Base-by-base conservation (phyloP, 1,140 invertebrate species). In the Tetraneura akinire region DNA sequence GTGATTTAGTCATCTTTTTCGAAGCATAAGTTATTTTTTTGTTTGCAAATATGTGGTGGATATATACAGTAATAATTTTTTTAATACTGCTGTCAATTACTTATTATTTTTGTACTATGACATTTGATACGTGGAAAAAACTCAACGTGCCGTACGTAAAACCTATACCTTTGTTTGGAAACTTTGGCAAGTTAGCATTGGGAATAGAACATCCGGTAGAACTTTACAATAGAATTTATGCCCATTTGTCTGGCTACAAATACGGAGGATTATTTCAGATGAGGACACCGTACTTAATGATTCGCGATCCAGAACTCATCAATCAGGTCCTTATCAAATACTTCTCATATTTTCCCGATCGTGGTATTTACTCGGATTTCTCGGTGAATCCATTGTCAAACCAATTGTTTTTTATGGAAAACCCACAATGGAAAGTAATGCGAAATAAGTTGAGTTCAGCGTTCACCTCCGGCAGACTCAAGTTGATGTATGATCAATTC, bases 391-490 rank as follows among this genome's bases (percentile, higher is more conserved):
- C 87, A 3, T 62, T 91, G 0, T 86, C 86, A n/a, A 86, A 87
- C 8, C 87, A 89, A 81, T 82, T 91, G 45, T 87, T 90, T 81
- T 85, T 85, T 1, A 81, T 88, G n/a, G 82, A 82, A 18, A 86
- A 85, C 0, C 84, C 87, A 21, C 82, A 86, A 81, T 91, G 89
- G 90, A 86, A 85, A 51, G 84, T 83, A 51, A 74, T 90, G 0
- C 84, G 89, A 37, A 82, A 84, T 0, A 88, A 88, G 78, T 78
- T 91, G 5, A 87, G 87, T 0, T 89, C 89, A 0, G 86, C 87
- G 6, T 90, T 91, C 81, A 88, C 88, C 1, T 86, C 89, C 0
- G 87, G 86, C 6, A 90, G 89, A 83, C 83, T 90, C 13, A 90
- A 89, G 82, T 83, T 82, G 0, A 89, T 90, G 87, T 88, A 89